phyloP scores from a whole-genome alignment of 2,797 vertebrate genomes.

The Cheirogaleus major region DNA sequence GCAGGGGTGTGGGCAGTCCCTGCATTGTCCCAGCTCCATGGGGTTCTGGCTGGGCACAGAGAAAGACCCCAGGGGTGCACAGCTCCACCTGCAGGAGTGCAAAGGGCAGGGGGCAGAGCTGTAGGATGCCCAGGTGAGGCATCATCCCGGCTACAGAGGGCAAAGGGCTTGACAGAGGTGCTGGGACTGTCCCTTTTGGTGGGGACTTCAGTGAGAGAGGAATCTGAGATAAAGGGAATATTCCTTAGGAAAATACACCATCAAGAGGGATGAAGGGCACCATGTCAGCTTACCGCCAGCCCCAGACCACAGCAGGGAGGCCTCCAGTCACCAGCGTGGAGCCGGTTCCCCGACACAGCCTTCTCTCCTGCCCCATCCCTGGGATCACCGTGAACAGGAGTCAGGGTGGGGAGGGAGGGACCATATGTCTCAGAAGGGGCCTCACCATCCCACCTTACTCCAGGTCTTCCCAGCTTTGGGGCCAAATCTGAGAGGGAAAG shows the following conservation, averaged over 20 bases:
- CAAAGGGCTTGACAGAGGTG: neutral
- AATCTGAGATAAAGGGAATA: neutral
- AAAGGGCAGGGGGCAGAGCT: neutral
- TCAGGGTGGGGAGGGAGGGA: neutral
- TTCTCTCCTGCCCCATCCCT: neutral
- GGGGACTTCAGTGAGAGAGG: neutral
- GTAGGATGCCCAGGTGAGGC: neutral
- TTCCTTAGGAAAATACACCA: neutral
- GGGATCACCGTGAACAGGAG: neutral
- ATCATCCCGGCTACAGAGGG: neutral
- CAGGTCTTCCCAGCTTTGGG: neutral
- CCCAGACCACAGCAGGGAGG: neutral
- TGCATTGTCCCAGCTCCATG: neutral
- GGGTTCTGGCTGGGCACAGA: fast-evolving
- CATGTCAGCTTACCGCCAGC: neutral
- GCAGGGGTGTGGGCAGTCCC: neutral
- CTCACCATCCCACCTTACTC: neutral
- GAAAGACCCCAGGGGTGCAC: neutral
- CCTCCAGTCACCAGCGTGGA: neutral
- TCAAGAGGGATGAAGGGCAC: fast-evolving
- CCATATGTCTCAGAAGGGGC: neutral
- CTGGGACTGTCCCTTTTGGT: neutral
- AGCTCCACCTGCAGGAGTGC: neutral
- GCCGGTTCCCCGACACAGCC: neutral
- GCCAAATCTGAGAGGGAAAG: neutral